Evolutionary conservation across 2,888 invertebrate genomes (phyloP).

Genomic region (Meta bourneti): DNA sequence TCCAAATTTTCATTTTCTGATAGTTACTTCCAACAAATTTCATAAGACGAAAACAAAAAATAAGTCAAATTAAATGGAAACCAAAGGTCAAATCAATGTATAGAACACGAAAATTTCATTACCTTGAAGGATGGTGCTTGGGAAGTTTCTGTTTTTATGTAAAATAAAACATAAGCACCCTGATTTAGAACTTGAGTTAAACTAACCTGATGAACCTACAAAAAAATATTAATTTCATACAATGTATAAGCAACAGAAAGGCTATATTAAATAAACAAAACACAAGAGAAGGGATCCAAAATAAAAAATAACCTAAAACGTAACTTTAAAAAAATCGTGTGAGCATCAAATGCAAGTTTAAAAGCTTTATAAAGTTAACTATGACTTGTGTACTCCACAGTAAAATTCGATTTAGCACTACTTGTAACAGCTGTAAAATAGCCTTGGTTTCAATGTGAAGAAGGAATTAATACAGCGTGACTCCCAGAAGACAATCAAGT

Average conservation of each 20-base stretch:
- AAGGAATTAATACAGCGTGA: too few species aligned
- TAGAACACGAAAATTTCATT: conserved; percentile 82
- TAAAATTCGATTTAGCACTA: too few species aligned
- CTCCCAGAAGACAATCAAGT: too few species aligned
- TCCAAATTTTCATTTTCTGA: too few species aligned
- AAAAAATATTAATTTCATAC: background rate
- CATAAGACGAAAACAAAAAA: too few species aligned
- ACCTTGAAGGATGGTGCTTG: conserved; percentile 70
- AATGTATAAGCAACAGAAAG: background rate
- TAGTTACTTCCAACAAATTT: too few species aligned
- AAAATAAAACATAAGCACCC: conserved; percentile 93
- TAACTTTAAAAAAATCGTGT: background rate
- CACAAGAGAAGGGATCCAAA: background rate
- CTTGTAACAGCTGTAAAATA: too few species aligned
- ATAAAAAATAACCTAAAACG: background rate
- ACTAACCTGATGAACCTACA: conserved; percentile 86
- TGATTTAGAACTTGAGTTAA: conserved; percentile 86
- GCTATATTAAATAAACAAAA: background rate
- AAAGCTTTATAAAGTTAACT: too few species aligned
- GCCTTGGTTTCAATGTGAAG: too few species aligned
- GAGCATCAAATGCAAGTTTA: too few species aligned
- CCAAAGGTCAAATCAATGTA: background rate
- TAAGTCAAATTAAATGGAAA: background rate
- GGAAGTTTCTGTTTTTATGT: conserved; percentile 80
- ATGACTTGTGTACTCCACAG: too few species aligned